Conservation (phyloP, 2,888 invertebrate species). For the Priapulus caudatus region DNA sequence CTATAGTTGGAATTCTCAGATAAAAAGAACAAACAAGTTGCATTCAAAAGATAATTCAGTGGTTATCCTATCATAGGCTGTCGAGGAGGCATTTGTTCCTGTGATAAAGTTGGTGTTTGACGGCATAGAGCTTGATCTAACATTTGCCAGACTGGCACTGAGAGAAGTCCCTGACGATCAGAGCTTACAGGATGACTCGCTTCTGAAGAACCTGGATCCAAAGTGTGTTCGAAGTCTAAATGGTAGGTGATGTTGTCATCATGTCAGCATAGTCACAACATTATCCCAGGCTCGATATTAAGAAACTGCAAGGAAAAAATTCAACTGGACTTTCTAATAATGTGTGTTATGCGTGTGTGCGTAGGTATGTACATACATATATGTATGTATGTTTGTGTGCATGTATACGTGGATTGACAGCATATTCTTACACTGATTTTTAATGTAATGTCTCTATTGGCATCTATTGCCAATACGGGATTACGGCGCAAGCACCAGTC, state of each 20-base stretch:
- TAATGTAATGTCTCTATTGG: too few relatives aligned
- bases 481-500: too few relatives aligned
- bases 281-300: too few relatives aligned
- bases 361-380: too few relatives aligned
- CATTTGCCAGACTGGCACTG: constrained; percentile 86
- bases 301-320: too few relatives aligned
- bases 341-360: too few relatives aligned
- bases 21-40: background rate
- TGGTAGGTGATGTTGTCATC: constrained; percentile 41
- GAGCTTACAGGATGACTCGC: constrained; percentile 75
- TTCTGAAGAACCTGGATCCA: constrained; percentile 86
- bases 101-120: constrained; percentile 99
- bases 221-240: constrained; percentile 93
- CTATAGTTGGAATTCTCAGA: background rate
- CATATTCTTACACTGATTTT: too few relatives aligned
- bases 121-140: constrained; percentile 91
- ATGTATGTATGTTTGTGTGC: too few relatives aligned
- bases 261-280: too few relatives aligned
- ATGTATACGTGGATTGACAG: too few relatives aligned
- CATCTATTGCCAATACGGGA: too few relatives aligned
- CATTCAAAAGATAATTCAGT: constrained; percentile 23
- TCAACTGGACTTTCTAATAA: constrained; percentile 3
- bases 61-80: constrained; percentile 58
- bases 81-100: constrained; percentile 97
- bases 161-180: constrained; percentile 83